These are phyloP conservation scores for Solen grandis DNA, from an alignment of 1,140 invertebrate genomes.

Conservation along the genomic window DNA sequence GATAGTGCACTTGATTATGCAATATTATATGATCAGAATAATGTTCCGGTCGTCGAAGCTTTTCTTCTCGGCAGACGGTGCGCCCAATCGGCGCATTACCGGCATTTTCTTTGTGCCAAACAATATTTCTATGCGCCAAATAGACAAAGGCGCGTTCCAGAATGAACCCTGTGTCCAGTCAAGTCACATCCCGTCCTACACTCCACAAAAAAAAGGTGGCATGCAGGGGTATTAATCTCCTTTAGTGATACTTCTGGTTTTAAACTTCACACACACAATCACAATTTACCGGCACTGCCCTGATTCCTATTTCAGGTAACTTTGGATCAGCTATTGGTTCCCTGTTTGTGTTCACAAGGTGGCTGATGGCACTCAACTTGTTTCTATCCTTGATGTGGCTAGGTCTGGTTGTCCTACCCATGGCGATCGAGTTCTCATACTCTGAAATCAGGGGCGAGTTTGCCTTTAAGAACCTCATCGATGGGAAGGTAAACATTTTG, in stretches of 20 bases:
- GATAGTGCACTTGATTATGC: too few relatives aligned
- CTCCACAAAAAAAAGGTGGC: neutral
- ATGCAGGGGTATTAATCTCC: neutral
- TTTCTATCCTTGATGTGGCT: conserved; percentile 61
- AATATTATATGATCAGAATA: too few relatives aligned
- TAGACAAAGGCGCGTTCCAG: neutral
- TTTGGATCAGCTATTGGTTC: conserved; percentile 70
- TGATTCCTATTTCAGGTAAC: conserved; percentile 59
- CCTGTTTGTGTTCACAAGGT: conserved; percentile 65
- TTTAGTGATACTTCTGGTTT: neutral
- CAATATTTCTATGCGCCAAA: neutral
- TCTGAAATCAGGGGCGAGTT: conserved; percentile 41
- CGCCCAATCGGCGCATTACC: too few relatives aligned
- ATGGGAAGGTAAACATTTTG: conserved; percentile 63
- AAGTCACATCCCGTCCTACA: neutral
- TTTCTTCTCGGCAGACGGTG: too few relatives aligned
- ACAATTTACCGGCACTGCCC: neutral
- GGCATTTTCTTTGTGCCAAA: too few relatives aligned
- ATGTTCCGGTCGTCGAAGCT: too few relatives aligned
- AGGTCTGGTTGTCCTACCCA: conserved; percentile 62
- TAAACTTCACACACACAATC: neutral
- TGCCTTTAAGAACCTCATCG: conserved; percentile 59
- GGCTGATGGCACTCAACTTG: conserved; percentile 63
- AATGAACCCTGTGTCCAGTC: neutral
- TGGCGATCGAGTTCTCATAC: conserved; percentile 62